Evolutionary conservation across 2,888 invertebrate species (phyloP), one percentile per base, ranked within the genome.

Genomic region (Calliphora vomitoria): DNA sequence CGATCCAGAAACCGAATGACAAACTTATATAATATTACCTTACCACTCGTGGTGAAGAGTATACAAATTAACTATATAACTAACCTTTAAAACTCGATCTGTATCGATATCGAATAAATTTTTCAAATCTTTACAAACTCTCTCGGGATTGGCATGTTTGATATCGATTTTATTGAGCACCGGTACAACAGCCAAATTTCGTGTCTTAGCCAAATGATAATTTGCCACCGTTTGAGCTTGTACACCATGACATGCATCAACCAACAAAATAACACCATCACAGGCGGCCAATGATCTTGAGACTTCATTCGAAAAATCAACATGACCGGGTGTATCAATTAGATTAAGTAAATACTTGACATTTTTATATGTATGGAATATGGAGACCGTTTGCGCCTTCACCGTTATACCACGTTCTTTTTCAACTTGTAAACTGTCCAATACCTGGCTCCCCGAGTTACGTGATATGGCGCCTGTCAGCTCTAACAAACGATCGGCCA

Each of bases 141-240:
- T 95, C 0, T 97, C 97, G 5, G 99, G 98, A 92, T 98, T 94
- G 0, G 99, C 98, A 93, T 97, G 95, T 90, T 98, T 98, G 79
- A 99, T 95, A 93, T 99, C 99, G 82, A 99, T 98, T 95, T 99
- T 99, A 94, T 99, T 99, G 50, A 99, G 94, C 0, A 98, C 98
- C 0, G 99, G 99, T 91, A 99, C 96, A 83, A 99, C 96, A 0
- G 95, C 94, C 76, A 99, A 94, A 90, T 98, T 96, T 89, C 96
- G 96, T 75, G 96, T 96, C 93, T 97, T 97, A 0, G 99, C 99
- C 88, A 99, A 94, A 92, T 97, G 97, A 94, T 98, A 99, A 91
- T 99, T 99, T 18, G 99, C 99, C 2, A 99, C 98, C 0, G 99
- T 99, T 94, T 99, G 99, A 0, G 99, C 99, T 94, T 99, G 98